Conservation (phyloP, 2,113 vertebrate species). For the Forbesichthys papilliferus region DNA sequence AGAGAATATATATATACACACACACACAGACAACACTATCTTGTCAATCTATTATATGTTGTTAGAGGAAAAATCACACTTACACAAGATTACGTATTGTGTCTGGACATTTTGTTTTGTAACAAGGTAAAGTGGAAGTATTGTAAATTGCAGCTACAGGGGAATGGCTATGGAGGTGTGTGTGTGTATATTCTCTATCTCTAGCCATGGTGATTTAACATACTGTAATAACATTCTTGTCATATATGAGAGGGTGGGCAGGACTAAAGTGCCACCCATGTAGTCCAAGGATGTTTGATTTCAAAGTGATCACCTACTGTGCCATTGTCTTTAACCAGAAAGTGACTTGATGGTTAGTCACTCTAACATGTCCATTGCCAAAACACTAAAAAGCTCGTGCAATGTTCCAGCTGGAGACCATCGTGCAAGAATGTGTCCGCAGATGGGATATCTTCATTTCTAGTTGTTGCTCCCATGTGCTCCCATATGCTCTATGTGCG, state of each 20-base stretch:
- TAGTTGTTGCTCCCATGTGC: conserved; percentile 43
- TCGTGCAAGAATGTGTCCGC: background rate
- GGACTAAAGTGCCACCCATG: background rate
- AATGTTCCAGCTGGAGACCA: conserved; percentile 21
- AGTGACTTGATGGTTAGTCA: too few species aligned
- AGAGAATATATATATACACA: conserved; percentile 7
- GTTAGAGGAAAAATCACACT: conserved; percentile 23
- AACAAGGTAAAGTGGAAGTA: background rate
- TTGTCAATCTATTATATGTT: conserved; percentile 53
- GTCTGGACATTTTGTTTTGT: background rate
- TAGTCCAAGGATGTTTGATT: too few species aligned
- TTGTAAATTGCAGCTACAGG: conserved; percentile 26
- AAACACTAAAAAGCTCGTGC: conserved; percentile 2
- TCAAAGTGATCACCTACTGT: too few species aligned
- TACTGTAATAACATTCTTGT: too few species aligned
- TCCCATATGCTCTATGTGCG: conserved; percentile 54
- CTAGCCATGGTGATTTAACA: too few species aligned
- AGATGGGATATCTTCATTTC: conserved; percentile 1
- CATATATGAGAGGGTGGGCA: background rate
- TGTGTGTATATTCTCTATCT: background rate
- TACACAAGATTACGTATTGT: conserved; percentile 1
- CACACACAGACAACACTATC: background rate
- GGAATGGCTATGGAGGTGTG: background rate
- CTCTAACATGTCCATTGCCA: background rate
- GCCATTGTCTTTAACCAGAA: too few species aligned